phyloP scores from a whole-genome alignment of 1,140 invertebrate species.

The Leucophenga varia region DNA sequence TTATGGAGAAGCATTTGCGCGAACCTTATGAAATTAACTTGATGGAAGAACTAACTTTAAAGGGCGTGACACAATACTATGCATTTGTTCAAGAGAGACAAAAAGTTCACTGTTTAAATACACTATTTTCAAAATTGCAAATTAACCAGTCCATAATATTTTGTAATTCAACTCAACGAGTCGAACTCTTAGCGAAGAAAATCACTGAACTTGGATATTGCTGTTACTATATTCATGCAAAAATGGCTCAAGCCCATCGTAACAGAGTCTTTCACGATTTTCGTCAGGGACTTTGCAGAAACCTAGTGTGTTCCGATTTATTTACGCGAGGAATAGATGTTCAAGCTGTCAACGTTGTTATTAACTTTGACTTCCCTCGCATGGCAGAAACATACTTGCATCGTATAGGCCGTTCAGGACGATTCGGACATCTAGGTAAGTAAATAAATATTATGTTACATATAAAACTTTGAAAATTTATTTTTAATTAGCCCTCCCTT shows the following conservation, averaged over 20 bases:
- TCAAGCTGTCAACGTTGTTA: slow-evolving; percentile 99
- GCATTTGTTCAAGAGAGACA: slow-evolving; percentile 99
- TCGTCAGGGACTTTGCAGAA: slow-evolving; percentile 93
- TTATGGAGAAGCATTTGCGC: slow-evolving; percentile 97
- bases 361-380: slow-evolving; percentile 99
- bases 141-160: slow-evolving; percentile 99
- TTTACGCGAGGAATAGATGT: slow-evolving; percentile 99
- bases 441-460: too few species aligned
- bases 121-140: slow-evolving; percentile 99
- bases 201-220: slow-evolving; percentile 99
- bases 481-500: too few species aligned
- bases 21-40: slow-evolving; percentile 99
- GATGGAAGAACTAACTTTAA: slow-evolving; percentile 99
- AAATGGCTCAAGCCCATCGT: slow-evolving; percentile 97
- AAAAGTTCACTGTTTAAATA: slow-evolving; percentile 99
- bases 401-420: slow-evolving; percentile 96
- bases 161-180: slow-evolving; percentile 99
- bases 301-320: slow-evolving; percentile 91
- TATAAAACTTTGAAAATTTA: too few species aligned
- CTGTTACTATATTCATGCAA: slow-evolving; percentile 99
- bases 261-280: slow-evolving; percentile 99
- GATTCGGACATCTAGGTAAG: slow-evolving; percentile 91
- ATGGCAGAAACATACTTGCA: slow-evolving; percentile 99
- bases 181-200: slow-evolving; percentile 98
- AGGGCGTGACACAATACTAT: slow-evolving; percentile 99